A percentile compares a stretch with the other conserved stretches of the same genome.
These are phyloP conservation scores for Lepeophtheirus salmonis DNA, from an alignment of 1,140 invertebrate genomes.

Conservation along the genomic window DNA sequence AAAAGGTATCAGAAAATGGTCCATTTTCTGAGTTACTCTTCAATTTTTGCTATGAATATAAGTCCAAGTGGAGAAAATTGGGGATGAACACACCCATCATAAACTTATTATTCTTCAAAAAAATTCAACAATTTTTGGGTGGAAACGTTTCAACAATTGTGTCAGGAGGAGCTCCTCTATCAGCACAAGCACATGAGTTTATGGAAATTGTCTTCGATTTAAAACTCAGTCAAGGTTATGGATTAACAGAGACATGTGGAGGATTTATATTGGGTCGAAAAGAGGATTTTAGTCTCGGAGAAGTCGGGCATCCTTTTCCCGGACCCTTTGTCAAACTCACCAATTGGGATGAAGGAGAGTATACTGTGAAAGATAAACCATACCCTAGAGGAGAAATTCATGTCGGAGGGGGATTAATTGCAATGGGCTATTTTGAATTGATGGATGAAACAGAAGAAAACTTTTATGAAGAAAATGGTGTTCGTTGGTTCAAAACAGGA, in stretches of 20 bases:
- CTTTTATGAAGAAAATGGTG: slow-evolving; percentile 31
- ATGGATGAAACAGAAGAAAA: slow-evolving; percentile 34
- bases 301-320: slow-evolving; percentile 21
- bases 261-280: slow-evolving; percentile 71
- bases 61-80: slow-evolving; percentile 18
- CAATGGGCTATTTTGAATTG: slow-evolving; percentile 35
- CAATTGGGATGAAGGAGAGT: slow-evolving; percentile 39
- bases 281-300: slow-evolving; percentile 29
- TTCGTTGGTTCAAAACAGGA: slow-evolving; percentile 26
- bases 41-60: slow-evolving; percentile 18
- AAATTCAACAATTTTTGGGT: slow-evolving; percentile 59
- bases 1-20: slow-evolving; percentile 21
- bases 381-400: slow-evolving; percentile 80
- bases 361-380: slow-evolving; percentile 40
- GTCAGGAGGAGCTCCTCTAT: slow-evolving; percentile 79
- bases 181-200: slow-evolving; percentile 81
- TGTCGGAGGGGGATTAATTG: slow-evolving; percentile 36
- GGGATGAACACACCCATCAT: slow-evolving; percentile 20
- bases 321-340: slow-evolving; percentile 28
- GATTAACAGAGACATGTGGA: slow-evolving; percentile 86
- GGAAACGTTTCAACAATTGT: slow-evolving; percentile 67
- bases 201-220: slow-evolving; percentile 80
- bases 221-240: slow-evolving; percentile 81
- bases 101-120: slow-evolving; percentile 48
- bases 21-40: slow-evolving; percentile 19